Base-by-base conservation (phyloP, 2,888 invertebrate genomes). In the Temnothorax ravouxi region DNA sequence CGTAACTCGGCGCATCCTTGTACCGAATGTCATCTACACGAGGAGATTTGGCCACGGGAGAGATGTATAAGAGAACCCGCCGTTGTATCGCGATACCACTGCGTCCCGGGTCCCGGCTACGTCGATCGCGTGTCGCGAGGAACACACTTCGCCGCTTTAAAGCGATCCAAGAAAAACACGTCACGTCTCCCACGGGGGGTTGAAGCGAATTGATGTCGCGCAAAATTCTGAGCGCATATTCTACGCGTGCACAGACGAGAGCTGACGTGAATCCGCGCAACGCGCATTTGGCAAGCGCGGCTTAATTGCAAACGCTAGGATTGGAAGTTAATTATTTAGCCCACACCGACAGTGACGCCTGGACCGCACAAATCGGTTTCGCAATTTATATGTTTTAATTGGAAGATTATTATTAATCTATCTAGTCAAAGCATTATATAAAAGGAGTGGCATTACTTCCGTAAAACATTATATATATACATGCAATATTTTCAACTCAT, bases 1-100 rank as follows among this genome's bases (percentile, higher is more conserved):
- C 88, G 85, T 88, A 88, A 90, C 84, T 89, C 88, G 86, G 83
- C 34, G 77, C 82, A 88, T 88, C 88, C 86, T 88, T 86, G 85
- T 84, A 74, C 41, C 75, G 29, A 83, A 85, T 84, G 86, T 88
- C 88, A 86, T 83, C 76, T 88, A 79, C 87, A 74, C 77, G 79
- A 54, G 41, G 50, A 69, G 77, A 66, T 67, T 82, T 84, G 72
- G 81, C 75, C 52, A 52, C 62, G 69, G 11, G 52, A 52, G 38
- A 34, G 61, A 75, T 21, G 29, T 52, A 41, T 6, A 52, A 77
- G 83, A 83, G 59, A 84, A 54, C 13, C 56, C 56, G 29, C 29
- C 61, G 61, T 61, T 69, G 69, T 81, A 38, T 41, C 61, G 79
- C 59, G 67, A 69, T 59, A 61, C 18, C 21, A 38, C 52, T 25